phyloP scores from a whole-genome alignment of 92 coral and sea anemone species.

The Porites lobata region DNA sequence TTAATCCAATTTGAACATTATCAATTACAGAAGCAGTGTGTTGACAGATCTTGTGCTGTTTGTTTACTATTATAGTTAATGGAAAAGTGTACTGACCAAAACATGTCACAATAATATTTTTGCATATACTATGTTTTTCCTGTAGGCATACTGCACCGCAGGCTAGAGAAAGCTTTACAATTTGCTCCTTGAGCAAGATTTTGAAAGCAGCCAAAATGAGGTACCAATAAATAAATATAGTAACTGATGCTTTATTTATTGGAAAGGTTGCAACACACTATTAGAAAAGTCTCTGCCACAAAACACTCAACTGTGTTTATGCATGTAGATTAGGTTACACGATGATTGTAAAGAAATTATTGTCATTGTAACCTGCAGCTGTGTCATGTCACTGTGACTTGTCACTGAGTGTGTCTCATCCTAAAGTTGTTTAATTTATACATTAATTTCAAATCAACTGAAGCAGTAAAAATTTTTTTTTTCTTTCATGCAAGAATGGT shows the following conservation, averaged over 20 bases:
- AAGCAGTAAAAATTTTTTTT: neutral
- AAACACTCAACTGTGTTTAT: no score
- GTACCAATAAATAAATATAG: neutral
- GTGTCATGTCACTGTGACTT: neutral
- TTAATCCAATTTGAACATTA: no score
- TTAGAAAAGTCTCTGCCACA: no score
- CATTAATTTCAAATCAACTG: no score
- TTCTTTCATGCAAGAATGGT: constrained; percentile 18
- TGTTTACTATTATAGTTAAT: no score
- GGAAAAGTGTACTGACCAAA: no score
- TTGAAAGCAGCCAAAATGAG: constrained; percentile 36
- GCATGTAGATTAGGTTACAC: no score
- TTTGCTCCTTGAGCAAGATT: constrained; percentile 22
- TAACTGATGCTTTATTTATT: no score
- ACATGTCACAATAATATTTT: neutral
- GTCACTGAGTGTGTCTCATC: neutral
- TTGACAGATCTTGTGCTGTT: no score
- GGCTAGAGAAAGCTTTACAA: neutral
- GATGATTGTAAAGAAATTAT: no score
- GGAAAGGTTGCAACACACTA: no score
- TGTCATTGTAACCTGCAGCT: neutral
- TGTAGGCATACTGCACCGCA: neutral
- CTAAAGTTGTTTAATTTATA: neutral
- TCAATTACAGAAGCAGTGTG: no score
- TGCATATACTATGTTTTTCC: neutral